Evolutionary conservation across 2,113 vertebrate species (phyloP), one percentile per base, ranked within the genome.

Genomic region (Ptilonorhynchus violaceus): DNA sequence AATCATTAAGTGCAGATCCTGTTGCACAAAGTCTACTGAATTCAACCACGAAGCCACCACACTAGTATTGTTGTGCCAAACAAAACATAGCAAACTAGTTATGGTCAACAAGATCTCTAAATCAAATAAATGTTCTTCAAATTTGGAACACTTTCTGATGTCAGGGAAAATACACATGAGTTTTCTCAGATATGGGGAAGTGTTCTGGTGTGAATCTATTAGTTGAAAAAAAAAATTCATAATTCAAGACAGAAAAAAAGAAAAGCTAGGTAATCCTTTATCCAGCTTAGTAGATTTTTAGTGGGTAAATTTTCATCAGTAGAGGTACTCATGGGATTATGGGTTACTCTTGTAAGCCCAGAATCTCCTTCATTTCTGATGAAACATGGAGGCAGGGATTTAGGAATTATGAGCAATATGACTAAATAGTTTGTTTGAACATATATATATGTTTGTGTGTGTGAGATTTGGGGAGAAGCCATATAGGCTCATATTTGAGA

Each of bases 1-100:
- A 98, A 97, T 92, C 84, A 97, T 98, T 98, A 98, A 97, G 95
- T 74, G 70, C 3, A 16, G 89, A 97, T 98, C 96, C 97, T 94
- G 74, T 98, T 98, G 97, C 97, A 97, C 88, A 96, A 96, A 96
- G 85, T 97, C 96, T 98, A 91, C 81, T 97, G 96, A 97, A 97
- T 97, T 91, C 79, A 97, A 95, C 93, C 79, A 10, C 70, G 6
- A 97, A 96, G 93, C 75, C 93, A 96, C 94, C 90, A 74, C 84
- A 97, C 68, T 88, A 94, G 91, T 96, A 93, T 52, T 39, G 27
- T 56, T 77, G 56, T 93, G 97, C 97, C 98, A 98, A 98, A 88
- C 63, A 97, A 97, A 98, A 97, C 97, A 97, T 92, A 96, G 97
- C 74, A 96, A 96, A 97, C 94, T 93, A 97, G 92, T 95, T 93